A percentile compares a stretch with the other conserved stretches of the same genome.
These are phyloP conservation scores for Otus scops DNA, from an alignment of 2,797 vertebrate genomes.

Conservation along the genomic window DNA sequence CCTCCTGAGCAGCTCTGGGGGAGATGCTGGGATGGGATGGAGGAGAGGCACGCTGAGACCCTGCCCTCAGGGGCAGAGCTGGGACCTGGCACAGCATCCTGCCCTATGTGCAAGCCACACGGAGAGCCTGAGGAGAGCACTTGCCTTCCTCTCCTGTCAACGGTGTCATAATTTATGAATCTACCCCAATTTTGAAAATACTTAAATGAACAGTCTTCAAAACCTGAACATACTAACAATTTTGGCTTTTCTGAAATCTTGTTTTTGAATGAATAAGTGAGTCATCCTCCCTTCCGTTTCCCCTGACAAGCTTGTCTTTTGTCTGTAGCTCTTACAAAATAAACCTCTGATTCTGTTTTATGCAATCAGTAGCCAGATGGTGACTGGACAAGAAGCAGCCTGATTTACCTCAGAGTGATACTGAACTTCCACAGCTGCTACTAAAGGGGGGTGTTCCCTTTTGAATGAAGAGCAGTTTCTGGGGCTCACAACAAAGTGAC, in stretches of 20 bases:
- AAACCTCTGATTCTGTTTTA: background rate
- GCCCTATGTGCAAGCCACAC: rapidly evolving
- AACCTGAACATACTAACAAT: background rate
- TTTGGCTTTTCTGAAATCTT: background rate
- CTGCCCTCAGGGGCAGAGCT: background rate
- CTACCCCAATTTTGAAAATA: background rate
- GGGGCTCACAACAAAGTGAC: background rate
- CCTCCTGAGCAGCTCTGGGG: background rate
- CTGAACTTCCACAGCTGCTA: slow-evolving; percentile 1
- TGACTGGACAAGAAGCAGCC: slow-evolving; percentile 24
- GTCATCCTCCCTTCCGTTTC: background rate
- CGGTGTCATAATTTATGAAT: background rate
- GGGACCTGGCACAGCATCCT: too few species aligned
- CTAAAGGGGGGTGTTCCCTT: background rate
- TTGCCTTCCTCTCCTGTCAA: background rate
- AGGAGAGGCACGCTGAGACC: background rate
- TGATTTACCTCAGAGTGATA: background rate
- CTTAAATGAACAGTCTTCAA: background rate
- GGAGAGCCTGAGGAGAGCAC: background rate
- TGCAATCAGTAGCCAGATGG: slow-evolving; percentile 28
- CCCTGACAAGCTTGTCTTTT: background rate
- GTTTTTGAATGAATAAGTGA: background rate
- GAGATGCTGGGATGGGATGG: background rate
- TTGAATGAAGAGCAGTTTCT: background rate
- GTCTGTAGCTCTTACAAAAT: background rate